Evolutionary conservation across 1,140 invertebrate genomes (phyloP).

Genomic region (Cydia amplana): DNA sequence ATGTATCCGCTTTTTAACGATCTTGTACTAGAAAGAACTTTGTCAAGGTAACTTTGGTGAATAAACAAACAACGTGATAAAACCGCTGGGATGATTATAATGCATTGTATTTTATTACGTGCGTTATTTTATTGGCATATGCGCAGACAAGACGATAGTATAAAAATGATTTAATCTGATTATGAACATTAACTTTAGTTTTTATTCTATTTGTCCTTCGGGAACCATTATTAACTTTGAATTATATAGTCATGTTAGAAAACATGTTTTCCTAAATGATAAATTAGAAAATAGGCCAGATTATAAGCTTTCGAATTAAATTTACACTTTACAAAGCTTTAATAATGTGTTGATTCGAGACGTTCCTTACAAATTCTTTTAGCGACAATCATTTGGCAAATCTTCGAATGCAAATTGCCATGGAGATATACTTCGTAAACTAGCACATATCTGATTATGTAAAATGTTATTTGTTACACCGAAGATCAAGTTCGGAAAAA

Average conservation of each 20-base stretch:
- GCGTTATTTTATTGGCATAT: no score
- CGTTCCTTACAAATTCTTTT: neutral
- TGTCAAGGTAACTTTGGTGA: slow-evolving; percentile 5
- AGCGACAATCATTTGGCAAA: neutral
- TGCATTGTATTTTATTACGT: neutral
- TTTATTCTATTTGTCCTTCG: no score
- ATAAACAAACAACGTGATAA: neutral
- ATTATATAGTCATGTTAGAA: no score
- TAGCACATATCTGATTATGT: slow-evolving; percentile 18
- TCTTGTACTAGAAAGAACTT: neutral
- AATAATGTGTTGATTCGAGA: neutral
- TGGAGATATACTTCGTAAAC: neutral
- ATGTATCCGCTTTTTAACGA: slow-evolving; percentile 7
- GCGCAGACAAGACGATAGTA: no score
- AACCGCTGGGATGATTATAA: neutral
- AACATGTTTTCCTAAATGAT: no score
- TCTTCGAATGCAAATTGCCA: neutral
- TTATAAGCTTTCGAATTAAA: no score
- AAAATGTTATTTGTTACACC: slow-evolving; percentile 17
- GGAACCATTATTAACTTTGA: no score
- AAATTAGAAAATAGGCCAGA: no score
- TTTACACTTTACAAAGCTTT: neutral
- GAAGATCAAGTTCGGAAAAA: slow-evolving; percentile 16
- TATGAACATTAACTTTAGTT: no score
- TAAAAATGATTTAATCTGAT: no score